Conservation (phyloP, 2,888 invertebrate genomes). For the Drosophila tanythrix region DNA sequence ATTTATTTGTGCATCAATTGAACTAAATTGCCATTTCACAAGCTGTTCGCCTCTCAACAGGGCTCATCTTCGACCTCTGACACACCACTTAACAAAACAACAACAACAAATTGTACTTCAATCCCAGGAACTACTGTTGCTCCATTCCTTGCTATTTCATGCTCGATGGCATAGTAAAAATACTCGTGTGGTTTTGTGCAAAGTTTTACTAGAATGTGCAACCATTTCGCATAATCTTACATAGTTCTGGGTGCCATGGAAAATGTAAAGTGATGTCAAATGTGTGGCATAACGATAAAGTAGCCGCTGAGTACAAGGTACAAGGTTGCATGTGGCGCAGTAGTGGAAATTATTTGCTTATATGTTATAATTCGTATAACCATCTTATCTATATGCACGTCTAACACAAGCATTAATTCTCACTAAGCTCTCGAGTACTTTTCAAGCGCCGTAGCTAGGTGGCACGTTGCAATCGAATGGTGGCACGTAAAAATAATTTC, state of each 20-base stretch:
- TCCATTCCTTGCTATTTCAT: constrained; percentile 8
- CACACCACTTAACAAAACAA: constrained; percentile 17
- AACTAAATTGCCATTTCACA: constrained; percentile 12
- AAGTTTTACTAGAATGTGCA: constrained; percentile 36
- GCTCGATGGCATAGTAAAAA: constrained; percentile 17
- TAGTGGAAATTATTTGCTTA: constrained; percentile 46
- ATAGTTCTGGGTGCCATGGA: constrained; percentile 10
- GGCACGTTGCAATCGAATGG: constrained; percentile 33
- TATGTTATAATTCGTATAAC: constrained; percentile 46
- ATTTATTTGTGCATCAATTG: constrained; percentile 9
- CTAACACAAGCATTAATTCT: constrained; percentile 29
- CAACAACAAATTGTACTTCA: constrained; percentile 48
- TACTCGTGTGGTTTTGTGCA: constrained; percentile 17
- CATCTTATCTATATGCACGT: constrained; percentile 25
- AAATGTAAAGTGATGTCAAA: constrained; percentile 9
- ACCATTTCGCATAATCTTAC: constrained; percentile 38
- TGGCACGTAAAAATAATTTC: constrained; percentile 59
- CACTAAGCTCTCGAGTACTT: constrained; percentile 7
- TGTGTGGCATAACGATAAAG: constrained; percentile 34
- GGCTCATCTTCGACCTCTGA: constrained; percentile 27
- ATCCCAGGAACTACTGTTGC: constrained; percentile 26
- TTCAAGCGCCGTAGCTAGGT: constrained; percentile 1
- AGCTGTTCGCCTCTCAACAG: not conserved
- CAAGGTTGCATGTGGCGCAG: constrained; percentile 17
- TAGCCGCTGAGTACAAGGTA: constrained; percentile 8